These are phyloP conservation scores for Andricus quercusramuli DNA, from an alignment of 2,888 invertebrate species.

Conservation along the genomic window DNA sequence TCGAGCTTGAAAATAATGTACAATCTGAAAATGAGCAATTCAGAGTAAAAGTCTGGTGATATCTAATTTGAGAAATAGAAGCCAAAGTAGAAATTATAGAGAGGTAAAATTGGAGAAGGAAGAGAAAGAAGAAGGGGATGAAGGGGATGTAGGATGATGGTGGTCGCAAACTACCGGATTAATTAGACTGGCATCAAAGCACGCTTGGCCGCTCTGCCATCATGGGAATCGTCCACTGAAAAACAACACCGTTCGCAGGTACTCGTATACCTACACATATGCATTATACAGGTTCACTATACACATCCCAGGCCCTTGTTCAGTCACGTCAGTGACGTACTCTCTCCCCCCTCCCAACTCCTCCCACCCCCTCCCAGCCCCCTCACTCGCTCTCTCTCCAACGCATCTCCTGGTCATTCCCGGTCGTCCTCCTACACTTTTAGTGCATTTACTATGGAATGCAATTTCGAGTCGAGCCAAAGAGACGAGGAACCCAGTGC, in stretches of 20 bases:
- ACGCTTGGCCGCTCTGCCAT: constrained; percentile 40
- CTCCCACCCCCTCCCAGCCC: no score
- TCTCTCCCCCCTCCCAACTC: not conserved
- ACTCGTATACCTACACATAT: constrained; percentile 14
- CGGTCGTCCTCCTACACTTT: constrained; percentile 51
- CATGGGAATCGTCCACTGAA: constrained; percentile 36
- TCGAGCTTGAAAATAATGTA: no score
- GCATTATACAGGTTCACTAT: not conserved
- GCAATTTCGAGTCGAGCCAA: constrained; percentile 59
- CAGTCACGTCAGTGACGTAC: constrained; percentile 28
- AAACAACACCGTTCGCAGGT: constrained; percentile 36
- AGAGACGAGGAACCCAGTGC: constrained; percentile 7
- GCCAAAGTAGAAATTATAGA: not conserved
- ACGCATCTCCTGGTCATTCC: constrained; percentile 36
- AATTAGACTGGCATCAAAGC: constrained; percentile 46
- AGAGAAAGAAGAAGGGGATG: constrained; percentile 1
- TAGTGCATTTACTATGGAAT: constrained; percentile 66
- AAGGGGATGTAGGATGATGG: constrained; percentile 18
- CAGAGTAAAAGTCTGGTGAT: not conserved
- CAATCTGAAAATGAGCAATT: no score
- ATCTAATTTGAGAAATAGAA: not conserved
- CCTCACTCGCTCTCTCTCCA: not conserved
- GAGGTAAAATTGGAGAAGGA: constrained; percentile 29
- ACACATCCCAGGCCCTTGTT: constrained; percentile 9
- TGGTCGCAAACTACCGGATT: constrained; percentile 44